phyloP scores from a whole-genome alignment of 1,140 invertebrate species.

The Leptopilina clavipes region DNA sequence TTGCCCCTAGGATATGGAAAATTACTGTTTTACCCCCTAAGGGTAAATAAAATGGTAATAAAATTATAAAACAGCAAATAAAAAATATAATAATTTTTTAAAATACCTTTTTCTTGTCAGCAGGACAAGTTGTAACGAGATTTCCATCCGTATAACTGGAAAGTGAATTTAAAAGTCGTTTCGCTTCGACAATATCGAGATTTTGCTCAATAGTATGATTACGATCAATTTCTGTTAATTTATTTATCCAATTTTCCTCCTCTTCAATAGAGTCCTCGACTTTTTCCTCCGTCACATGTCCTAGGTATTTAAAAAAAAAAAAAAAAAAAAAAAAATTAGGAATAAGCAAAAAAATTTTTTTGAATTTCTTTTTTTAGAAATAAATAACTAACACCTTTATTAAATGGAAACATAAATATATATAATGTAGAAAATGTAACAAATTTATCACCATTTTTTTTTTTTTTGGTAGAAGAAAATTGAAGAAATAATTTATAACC shows the following conservation, averaged over 20 bases:
- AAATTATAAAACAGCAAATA: too few species aligned
- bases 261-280: not conserved
- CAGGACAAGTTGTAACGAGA: not conserved
- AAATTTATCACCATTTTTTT: not conserved
- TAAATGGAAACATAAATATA: too few species aligned
- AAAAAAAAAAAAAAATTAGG: not conserved
- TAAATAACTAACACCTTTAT: too few species aligned
- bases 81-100: not conserved
- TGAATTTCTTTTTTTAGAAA: too few species aligned
- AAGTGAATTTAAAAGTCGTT: not conserved
- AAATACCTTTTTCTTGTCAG: not conserved
- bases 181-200: not conserved
- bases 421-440: not conserved
- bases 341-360: not conserved
- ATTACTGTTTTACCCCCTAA: too few species aligned
- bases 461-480: not conserved
- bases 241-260: conserved; percentile 3
- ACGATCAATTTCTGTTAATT: conserved; percentile 11
- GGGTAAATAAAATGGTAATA: not conserved
- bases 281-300: not conserved
- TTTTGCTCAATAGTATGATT: conserved; percentile 1
- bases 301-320: not conserved
- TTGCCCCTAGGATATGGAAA: too few species aligned
- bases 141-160: not conserved
- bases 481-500: not conserved